Base-by-base conservation (phyloP, 2,797 vertebrate genomes). In the Enteromius mattozi region DNA sequence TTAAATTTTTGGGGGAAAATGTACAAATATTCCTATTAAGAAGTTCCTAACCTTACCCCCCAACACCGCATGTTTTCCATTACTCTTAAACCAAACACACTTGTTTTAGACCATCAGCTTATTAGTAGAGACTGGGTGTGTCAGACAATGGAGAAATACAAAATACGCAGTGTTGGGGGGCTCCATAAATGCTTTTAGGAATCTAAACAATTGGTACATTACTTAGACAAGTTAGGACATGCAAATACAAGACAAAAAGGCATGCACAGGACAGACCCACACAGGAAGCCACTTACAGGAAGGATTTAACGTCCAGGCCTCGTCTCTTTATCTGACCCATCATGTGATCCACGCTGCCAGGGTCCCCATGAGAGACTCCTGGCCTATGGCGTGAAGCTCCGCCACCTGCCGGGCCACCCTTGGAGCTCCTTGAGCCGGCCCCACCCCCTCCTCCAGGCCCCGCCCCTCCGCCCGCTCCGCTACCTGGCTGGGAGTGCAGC, bases 341-440 rank as follows among this genome's bases (percentile, higher is more conserved):
- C 96, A 98, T 95, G 93, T 99, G 96, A 94, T 99, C 98, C 98
- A 97, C 98, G 95, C 97, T 99, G 92, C 98, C 98, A 0, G 98
- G 96, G 89, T 95, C 97, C 91, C 94, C 96, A 80, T 93, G 94
- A 84, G 95, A 94, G 86, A 93, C 96, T 47, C 94, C 94, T 87
- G 93, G 92, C 89, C 94, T 96, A 89, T 94, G 93, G 91, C 96
- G 96, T 89, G 97, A 95, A 54, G 92, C 86, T 87, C 96, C 95
- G n/a, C 96, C 96, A 77, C 93, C 89, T 77, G 94, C 95, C 49
- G 94, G 94, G 92, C 95, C 78, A 3, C 92, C 93, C 89, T 95
- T 95, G 75, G 93, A 94, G 5, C 93, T 93, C 86, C 95, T 93
- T 78, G 93, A 90, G 87, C 92, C 94, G 49, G 85, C 47, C 6